Percentiles rank a stretch among this genome's conserved stretches.
Conservation (phyloP, 92 coral and sea anemone genomes). For the Bergia puertoricense region DNA sequence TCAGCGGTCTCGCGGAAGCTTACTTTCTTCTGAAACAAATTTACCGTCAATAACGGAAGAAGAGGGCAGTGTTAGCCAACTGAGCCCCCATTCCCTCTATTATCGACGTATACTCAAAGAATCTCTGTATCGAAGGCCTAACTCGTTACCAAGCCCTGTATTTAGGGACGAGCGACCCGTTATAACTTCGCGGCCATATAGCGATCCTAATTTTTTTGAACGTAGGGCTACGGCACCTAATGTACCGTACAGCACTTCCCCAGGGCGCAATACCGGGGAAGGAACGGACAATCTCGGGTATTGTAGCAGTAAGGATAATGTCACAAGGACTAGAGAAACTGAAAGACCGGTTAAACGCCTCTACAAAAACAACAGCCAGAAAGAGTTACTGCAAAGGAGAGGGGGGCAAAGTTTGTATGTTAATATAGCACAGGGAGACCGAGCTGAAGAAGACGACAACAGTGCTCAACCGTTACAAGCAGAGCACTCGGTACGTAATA, state of each 20-base stretch:
- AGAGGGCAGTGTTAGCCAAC: neutral
- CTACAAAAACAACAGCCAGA: neutral
- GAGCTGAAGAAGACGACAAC: neutral
- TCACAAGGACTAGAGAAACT: neutral
- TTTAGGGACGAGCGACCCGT: constrained; percentile 42
- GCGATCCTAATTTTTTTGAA: constrained; percentile 39
- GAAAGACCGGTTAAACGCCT: neutral
- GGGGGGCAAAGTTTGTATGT: constrained; percentile 57
- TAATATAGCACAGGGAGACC: constrained; percentile 39
- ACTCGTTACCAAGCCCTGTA: constrained; percentile 52
- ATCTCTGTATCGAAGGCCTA: constrained; percentile 47
- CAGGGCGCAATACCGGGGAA: neutral
- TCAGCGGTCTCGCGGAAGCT: neutral
- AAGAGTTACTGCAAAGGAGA: constrained; percentile 57
- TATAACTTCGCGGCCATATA: constrained; percentile 42
- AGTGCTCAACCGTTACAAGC: neutral
- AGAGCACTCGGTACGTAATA: neutral
- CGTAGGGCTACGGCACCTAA: constrained; percentile 30
- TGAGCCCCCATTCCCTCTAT: constrained; percentile 25
- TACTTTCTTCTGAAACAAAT: constrained; percentile 37
- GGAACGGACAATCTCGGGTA: constrained; percentile 32
- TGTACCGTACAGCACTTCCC: neutral
- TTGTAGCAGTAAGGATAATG: constrained; percentile 6
- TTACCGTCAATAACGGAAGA: constrained; percentile 61
- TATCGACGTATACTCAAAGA: constrained; percentile 37